Evolutionary conservation across 2,113 vertebrate species (phyloP).

Genomic region (Gambusia holbrooki): DNA sequence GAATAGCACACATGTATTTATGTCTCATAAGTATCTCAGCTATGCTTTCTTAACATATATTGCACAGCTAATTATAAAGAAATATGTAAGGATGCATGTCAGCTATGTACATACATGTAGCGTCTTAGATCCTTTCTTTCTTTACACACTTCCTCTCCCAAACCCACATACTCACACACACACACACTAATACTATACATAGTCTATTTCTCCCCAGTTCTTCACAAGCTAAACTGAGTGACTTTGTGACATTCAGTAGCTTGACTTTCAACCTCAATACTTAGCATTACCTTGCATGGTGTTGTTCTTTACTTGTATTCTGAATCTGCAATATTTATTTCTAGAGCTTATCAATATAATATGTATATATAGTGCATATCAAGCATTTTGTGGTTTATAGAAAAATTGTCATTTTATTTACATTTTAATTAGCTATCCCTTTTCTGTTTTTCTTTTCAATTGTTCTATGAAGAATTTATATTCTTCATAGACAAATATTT

Average conservation of each 20-base stretch:
- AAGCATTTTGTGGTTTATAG: too few relatives aligned
- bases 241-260: conserved; percentile 50
- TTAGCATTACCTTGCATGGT: conserved; percentile 22
- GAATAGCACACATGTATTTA: conserved; percentile 52
- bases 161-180: conserved; percentile 10
- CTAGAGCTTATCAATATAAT: neutral
- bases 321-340: neutral
- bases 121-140: conserved; percentile 47
- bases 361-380: too few relatives aligned
- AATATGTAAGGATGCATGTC: conserved; percentile 41
- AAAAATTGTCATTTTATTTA: too few relatives aligned
- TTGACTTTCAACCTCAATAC: conserved; percentile 46
- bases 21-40: conserved; percentile 45
- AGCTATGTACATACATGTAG: conserved; percentile 42
- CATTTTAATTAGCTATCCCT: too few relatives aligned
- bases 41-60: conserved; percentile 44
- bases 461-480: too few relatives aligned
- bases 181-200: conserved; percentile 47
- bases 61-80: conserved; percentile 67
- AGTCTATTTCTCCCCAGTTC: conserved; percentile 34
- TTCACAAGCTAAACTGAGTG: conserved; percentile 54
- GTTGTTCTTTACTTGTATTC: neutral
- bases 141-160: conserved; percentile 38
- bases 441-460: too few relatives aligned
- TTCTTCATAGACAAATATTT: too few relatives aligned